Base-by-base conservation (phyloP, 2,113 vertebrate species). In the Cisticola juncidis region DNA sequence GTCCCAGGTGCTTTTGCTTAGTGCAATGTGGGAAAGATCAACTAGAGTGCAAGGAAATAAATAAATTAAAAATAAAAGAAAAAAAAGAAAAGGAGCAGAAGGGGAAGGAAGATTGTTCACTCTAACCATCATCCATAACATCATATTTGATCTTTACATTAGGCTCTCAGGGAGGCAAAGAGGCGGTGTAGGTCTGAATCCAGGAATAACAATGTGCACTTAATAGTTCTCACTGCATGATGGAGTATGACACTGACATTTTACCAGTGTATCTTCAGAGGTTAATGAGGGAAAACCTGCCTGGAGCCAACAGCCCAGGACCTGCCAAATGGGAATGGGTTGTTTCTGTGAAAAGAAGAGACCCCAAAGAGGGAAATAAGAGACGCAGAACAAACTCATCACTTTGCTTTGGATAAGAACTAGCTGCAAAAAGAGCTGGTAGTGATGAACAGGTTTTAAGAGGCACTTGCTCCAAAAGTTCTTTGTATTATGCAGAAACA, bases 201-300 rank as follows among this genome's bases (percentile, higher is more conserved):
- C 82, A 85, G 86, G 79, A 93, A 81, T 87, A 93, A 90, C 83
- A 90, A 78, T 6, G 47, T 79, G 47, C 81, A 47, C 53, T 76
- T 54, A 62, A 45, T 42, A 65, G 33, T 73, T 72, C 73, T 94
- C 29, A 60, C 60, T 5, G 0, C 62, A 29, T 68, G 81, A 90
- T 62, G 42, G 79, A 84, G 71, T 80, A 29, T 4, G 53, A 44
- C 61, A 44, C 79, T 79, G 88, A 82, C 82, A 72, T 72, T 79
- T 79, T 56, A 86, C 61, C 79, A 60, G 28, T 68, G 47, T 58
- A 25, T 82, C 86, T 92, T 92, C 79, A 31, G 31, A 88, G 36
- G 40, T 44, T 93, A 79, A 81, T 2, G 14, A 78, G 48, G 33
- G 61, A 74, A 84, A 92, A 60, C 35, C 79, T 81, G 51, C 70